Base-by-base conservation (phyloP, 2,113 vertebrate genomes). In the Urocitellus parryii region DNA sequence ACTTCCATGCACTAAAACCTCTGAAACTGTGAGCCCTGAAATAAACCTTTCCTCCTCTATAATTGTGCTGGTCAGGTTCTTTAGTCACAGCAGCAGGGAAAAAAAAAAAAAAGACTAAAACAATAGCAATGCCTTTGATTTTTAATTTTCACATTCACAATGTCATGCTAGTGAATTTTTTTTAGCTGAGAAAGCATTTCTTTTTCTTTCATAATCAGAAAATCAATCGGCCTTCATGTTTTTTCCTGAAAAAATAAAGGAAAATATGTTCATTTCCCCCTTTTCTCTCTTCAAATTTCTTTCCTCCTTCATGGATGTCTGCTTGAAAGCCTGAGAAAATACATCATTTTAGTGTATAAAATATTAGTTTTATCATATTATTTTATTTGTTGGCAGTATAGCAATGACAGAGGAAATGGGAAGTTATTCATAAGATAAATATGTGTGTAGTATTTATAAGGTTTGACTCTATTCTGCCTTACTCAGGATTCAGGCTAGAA, bases 201-300 rank as follows among this genome's bases (percentile, higher is more conserved):
- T 77, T 90, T 68, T 70, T 34, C 34, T 86, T 87, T 65, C 39
- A 79, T 88, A 87, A 93, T 73, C 73, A 94, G 25, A 17, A 96
- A 88, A 65, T 81, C 16, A 90, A 88, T 85, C 24, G 85, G 5
- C 34, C 13, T 92, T 80, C 2, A 45, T 34, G 87, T 70, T 81
- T 70, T 51, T 51, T 53, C 5, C 48, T 85, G 81, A 89, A 90
- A 45, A 72, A 17, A 89, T 84, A 61, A 67, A 82, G 22, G 9
- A 81, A 73, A 80, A 24, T 9, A 68, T 25, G 18, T 58, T 10
- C 1, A 90, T 68, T 93, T 32, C 2, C 12, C 2, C 8, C 27
- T 72, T 90, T 70, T 82, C 2, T 80, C 4, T 24, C 4, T 70
- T 0, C 2, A 42, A 32, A 1, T 51, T 58, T 42, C 13, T 88